Conservation (phyloP, 2,888 invertebrate genomes). For the Cheilosia variabilis region DNA sequence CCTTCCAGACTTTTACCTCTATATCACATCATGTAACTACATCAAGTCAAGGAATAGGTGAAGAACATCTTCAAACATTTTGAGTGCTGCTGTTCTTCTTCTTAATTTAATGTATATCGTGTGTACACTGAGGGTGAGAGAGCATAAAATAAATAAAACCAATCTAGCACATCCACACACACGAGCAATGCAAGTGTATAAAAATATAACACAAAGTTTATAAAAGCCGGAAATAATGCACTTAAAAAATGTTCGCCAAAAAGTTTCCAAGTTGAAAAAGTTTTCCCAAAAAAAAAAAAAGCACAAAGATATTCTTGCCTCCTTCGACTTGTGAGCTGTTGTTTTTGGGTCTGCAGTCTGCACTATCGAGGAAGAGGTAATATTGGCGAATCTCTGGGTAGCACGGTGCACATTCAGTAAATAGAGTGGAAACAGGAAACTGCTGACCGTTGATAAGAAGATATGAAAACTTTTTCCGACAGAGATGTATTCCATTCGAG, state of each 20-base stretch:
- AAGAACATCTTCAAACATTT: slow-evolving; percentile 59
- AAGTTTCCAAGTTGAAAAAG: slow-evolving; percentile 58
- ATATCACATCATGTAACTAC: slow-evolving; percentile 51
- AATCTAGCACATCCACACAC: slow-evolving; percentile 38
- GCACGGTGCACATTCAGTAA: slow-evolving; percentile 55
- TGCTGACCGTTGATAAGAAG: slow-evolving; percentile 74
- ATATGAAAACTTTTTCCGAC: slow-evolving; percentile 71
- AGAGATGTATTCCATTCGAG: slow-evolving; percentile 62
- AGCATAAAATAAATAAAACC: slow-evolving; percentile 65
- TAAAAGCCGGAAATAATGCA: slow-evolving; percentile 80
- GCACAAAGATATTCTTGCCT: slow-evolving; percentile 2
- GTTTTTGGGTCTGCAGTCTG: background rate
- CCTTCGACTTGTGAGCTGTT: slow-evolving; percentile 2
- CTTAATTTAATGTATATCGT: slow-evolving; percentile 62
- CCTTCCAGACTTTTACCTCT: slow-evolving; percentile 11
- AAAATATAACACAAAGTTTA: slow-evolving; percentile 76
- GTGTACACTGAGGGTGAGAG: background rate
- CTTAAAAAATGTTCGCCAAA: slow-evolving; percentile 76
- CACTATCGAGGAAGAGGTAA: background rate
- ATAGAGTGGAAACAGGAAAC: slow-evolving; percentile 76
- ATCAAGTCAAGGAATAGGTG: slow-evolving; percentile 51
- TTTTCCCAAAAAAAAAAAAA: slow-evolving; percentile 18
- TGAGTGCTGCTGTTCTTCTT: slow-evolving; percentile 39
- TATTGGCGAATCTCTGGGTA: slow-evolving; percentile 17
- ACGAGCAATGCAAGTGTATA: background rate